phyloP scores from a whole-genome alignment of 2,797 vertebrate genomes.

The Buphagus erythrorhynchus region DNA sequence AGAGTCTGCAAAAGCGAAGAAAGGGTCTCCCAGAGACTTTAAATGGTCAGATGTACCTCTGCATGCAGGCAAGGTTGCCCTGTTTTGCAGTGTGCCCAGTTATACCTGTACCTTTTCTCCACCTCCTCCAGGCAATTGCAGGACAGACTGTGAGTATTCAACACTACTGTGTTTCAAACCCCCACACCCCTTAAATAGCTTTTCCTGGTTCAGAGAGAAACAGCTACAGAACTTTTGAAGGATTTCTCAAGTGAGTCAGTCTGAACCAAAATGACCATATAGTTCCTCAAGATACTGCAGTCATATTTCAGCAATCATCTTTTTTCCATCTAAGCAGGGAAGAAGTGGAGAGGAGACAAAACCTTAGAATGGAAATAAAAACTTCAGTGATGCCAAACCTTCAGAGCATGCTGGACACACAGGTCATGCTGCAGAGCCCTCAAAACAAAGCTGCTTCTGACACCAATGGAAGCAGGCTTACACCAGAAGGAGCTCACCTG shows the following conservation, averaged over 20 bases:
- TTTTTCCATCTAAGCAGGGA: background rate
- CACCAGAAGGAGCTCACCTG: background rate
- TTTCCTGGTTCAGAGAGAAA: background rate
- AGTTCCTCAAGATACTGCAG: background rate
- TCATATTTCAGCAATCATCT: background rate
- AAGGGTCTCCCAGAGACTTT: background rate
- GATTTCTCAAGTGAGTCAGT: background rate
- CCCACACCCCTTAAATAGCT: background rate
- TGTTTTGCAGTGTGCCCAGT: background rate
- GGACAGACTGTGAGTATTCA: background rate
- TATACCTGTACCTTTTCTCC: background rate
- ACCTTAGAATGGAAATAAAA: background rate
- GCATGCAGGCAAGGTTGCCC: background rate
- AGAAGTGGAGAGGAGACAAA: background rate
- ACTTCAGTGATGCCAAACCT: accelerated
- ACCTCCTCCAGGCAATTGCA: background rate
- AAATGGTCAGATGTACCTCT: background rate
- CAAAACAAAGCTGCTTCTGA: background rate
- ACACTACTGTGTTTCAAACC: background rate
- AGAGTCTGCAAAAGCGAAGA: background rate
- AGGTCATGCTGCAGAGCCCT: background rate
- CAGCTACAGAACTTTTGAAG: background rate
- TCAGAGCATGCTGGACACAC: background rate
- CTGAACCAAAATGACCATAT: background rate
- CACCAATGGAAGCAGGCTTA: background rate